Evolutionary conservation across 92 coral and sea anemone genomes (phyloP).

Genomic region (Zoanthus sociatus): DNA sequence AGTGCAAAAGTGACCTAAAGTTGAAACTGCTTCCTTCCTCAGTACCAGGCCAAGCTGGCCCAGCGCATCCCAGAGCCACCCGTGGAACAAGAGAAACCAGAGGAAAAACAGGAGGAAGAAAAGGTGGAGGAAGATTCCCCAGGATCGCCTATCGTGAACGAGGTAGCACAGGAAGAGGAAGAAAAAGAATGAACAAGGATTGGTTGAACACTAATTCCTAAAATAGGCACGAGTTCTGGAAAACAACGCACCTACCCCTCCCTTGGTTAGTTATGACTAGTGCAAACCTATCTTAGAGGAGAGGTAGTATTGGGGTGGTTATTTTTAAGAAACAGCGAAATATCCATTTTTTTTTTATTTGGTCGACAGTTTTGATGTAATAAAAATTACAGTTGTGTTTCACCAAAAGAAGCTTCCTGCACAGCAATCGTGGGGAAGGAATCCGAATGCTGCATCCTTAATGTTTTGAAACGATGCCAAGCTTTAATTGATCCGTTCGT

Average conservation of each 20-base stretch:
- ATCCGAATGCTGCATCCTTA: no score
- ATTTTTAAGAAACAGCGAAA: no score
- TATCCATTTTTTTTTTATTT: no score
- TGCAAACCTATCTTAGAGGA: no score
- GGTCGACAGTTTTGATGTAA: no score
- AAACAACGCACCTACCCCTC: neutral
- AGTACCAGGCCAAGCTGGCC: conserved; percentile 74
- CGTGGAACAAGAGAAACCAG: conserved; percentile 66
- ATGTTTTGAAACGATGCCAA: no score
- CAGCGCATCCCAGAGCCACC: conserved; percentile 89
- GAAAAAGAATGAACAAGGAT: conserved; percentile 47
- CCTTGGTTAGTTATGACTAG: neutral
- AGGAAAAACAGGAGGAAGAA: conserved; percentile 52
- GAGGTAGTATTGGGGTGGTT: no score
- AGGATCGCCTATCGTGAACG: conserved; percentile 92
- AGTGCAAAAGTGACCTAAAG: no score
- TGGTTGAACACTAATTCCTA: conserved; percentile 49
- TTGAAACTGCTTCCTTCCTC: neutral
- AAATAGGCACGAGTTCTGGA: neutral
- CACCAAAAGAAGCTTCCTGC: no score
- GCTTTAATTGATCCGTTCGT: no score
- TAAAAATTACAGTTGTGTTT: no score
- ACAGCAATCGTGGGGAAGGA: no score
- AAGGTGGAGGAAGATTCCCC: conserved; percentile 56
- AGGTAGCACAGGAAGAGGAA: conserved; percentile 58